phyloP scores from a whole-genome alignment of 2,113 vertebrate species.

The Rutilus rutilus region DNA sequence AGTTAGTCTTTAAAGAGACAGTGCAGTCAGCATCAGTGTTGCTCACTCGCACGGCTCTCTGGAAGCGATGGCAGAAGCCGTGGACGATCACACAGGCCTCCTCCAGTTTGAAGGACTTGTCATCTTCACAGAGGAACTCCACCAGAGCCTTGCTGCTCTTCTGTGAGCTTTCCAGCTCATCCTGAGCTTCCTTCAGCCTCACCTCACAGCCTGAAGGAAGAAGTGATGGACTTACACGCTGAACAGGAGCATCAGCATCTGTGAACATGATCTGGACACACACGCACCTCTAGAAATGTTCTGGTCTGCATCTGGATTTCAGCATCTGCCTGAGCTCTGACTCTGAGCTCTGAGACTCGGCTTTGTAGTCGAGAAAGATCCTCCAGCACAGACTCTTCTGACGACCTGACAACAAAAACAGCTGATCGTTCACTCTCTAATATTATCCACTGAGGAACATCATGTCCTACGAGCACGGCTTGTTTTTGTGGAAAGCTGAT shows the following conservation, averaged over 20 bases:
- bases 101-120: conserved; percentile 76
- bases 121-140: conserved; percentile 82
- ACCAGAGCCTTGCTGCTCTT: conserved; percentile 77
- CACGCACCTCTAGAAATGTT: conserved; percentile 74
- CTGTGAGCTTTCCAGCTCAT: conserved; percentile 73
- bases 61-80: conserved; percentile 77
- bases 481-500: too few relatives aligned
- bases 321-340: conserved; percentile 65
- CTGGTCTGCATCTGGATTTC: conserved; percentile 73
- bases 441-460: background rate
- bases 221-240: background rate
- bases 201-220: conserved; percentile 71
- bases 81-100: conserved; percentile 78
- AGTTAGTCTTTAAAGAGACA: too few relatives aligned
- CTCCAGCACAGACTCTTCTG: conserved; percentile 75
- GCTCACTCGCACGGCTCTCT: conserved; percentile 76
- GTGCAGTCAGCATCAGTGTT: too few relatives aligned
- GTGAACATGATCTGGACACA: background rate
- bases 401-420: conserved; percentile 67
- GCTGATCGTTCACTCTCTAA: background rate
- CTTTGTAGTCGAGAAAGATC: conserved; percentile 76
- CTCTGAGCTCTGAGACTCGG: conserved; percentile 69
- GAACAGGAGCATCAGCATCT: background rate
- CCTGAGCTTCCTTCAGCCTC: conserved; percentile 72
- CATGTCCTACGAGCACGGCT: too few relatives aligned